Base-by-base conservation (phyloP, 30 jellyfish, hydroid and myxozoan species). In the Aurelia sp. region DNA sequence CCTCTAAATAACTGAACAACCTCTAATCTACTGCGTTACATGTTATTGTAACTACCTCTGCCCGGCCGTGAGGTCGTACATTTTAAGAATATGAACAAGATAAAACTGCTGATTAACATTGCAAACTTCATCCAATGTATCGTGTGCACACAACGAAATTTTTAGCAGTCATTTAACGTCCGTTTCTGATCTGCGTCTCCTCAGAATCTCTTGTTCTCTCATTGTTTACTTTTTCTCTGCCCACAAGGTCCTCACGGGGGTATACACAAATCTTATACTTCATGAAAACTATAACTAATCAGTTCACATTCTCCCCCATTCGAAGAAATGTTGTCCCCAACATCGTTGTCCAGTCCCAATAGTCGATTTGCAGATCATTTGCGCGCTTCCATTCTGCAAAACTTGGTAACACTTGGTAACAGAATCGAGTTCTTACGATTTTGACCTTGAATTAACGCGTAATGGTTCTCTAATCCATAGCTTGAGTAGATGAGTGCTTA, bases 271-370 rank as follows among this genome's bases (percentile, higher is more conserved):
- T n/a, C n/a, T n/a, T n/a, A 52, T 52, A 52, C 11, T 11, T 16
- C 16, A 16, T 8, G 11, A 52, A 8, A 52, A 52, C n/a, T n/a
- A n/a, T n/a, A n/a, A n/a, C n/a, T 52, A 52, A 52, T 52, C 16
- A 8, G 74, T 63, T 24, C 74, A 63, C 74, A 63, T 24, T 63
- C 74, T 63, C 74, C 74, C 74, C 74, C 74, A 63, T 63, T 63
- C 74, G 74, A 63, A 63, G 74, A 63, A 63, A 63, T 63, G 74
- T 24, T 63, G 19, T 13, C 8, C 27, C 19, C 27, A 63, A 63
- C 38, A 24, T 24, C 10, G 22, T 9, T 63, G 8, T 8, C 19
- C 74, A 8, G 10, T 24, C 19, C 74, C 12, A 11, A 16, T 9
- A n/a, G 38, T 16, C 74, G 24, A 16, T 24, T 63, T 12, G 74